These are phyloP conservation scores for Bubalus kerabau DNA, from an alignment of 2,113 vertebrate species.

Conservation along the genomic window DNA sequence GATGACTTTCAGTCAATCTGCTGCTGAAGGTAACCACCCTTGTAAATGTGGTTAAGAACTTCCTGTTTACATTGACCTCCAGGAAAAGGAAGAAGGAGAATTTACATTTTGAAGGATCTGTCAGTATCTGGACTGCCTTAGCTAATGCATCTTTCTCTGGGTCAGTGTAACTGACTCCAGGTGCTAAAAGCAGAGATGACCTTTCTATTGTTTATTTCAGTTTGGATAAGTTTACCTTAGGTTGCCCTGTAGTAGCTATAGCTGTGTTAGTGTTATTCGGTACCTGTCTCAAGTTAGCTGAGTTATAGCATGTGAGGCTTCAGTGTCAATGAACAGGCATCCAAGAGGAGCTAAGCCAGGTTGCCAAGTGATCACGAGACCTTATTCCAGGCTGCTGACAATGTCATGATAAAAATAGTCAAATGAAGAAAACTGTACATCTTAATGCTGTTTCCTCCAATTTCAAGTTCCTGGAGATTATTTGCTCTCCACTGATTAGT, in stretches of 20 bases:
- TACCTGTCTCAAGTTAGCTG: background rate
- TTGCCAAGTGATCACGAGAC: background rate
- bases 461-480: background rate
- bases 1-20: background rate
- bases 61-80: background rate
- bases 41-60: background rate
- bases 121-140: background rate
- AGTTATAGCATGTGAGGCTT: background rate
- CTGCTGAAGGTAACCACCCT: background rate
- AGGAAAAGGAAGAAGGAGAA: background rate
- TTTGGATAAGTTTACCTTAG: background rate
- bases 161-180: background rate
- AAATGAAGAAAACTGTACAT: background rate
- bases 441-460: background rate
- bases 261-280: background rate
- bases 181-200: background rate
- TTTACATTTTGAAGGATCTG: background rate
- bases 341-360: background rate
- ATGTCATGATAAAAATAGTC: background rate
- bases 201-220: background rate
- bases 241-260: background rate
- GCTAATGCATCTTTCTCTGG: rapidly evolving
- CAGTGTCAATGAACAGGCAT: background rate
- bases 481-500: background rate
- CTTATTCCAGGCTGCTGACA: background rate